Base-by-base conservation (phyloP, 2,113 vertebrate genomes). In the Mobula hypostoma region DNA sequence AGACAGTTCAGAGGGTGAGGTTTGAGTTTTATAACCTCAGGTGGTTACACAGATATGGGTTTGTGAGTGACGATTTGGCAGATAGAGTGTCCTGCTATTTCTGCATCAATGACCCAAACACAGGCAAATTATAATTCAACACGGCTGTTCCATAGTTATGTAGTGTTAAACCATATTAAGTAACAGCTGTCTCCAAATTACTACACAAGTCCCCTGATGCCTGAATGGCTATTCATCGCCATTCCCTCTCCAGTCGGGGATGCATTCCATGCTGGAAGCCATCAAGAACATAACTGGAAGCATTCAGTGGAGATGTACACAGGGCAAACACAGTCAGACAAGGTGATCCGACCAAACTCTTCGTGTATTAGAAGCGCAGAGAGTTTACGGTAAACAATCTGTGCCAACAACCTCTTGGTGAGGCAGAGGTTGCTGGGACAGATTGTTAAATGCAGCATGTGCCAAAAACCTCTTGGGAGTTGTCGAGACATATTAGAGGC, bases 131-230 rank as follows among this genome's bases (percentile, higher is more conserved):
- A 56, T 74, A 93, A 93, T 74, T 74, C 70, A 1, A 19, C 70
- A 48, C 68, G 48, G 91, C 66, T 74, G 70, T 56, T 74, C 68
- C 36, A 12, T 93, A 93, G 36, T 74, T 76, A 56, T 56, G 36
- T 74, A 29, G 9, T 74, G 68, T 48, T 93, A 93, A 93, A 48
- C 70, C 36, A 8, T 74, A 56, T 72, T 74, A 74, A 93, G 32
- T 93, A 40, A 93, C 90, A 93, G 90, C 70, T 93, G 91, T 24
- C 36, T 48, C 68, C 36, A 48, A 74, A 74, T 93, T 90, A 8
- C n/a, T 68, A 15, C 29, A 19, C 85, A 90, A n/a, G 5, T 90
- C 85, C 85, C 85, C 85, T 88, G 85, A 66, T 88, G 85, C 5
- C 85, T 90, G 15, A 90, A 2, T 68, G 85, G 85, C 15, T 66